Base-by-base conservation (phyloP, 2,888 invertebrate genomes). In the Dicycla oo region DNA sequence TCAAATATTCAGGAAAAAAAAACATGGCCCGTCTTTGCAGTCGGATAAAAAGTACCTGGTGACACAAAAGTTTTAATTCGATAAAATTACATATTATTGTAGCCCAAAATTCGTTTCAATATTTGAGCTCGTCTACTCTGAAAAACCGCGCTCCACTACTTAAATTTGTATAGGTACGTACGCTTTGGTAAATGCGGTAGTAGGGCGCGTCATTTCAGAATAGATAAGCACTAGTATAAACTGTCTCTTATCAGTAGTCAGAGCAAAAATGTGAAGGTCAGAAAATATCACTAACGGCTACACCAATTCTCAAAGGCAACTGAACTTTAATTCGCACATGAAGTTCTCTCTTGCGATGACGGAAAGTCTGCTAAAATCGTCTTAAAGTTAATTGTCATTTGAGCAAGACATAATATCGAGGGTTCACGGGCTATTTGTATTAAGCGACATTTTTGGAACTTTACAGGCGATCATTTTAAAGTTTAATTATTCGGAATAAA, bases 1-100 rank as follows among this genome's bases (percentile, higher is more conserved):
- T 20, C 20, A 23, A 15, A 53, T 15, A 53, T 18, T 8, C 8
- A 8, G 15, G 26, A 3, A 53, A 26, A 51, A 34, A 38, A 26
- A 26, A 47, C 26, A 20, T 26, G 4, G 26, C 45, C 45, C 26
- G 26, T 45, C 8, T 61, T 8, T 6, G 30, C n/a, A 15, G 15
- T 6, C 6, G n/a, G 30, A 15, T 15, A 53, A 62, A 61, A 26
- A 49, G 8, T 30, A 51, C 53, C 10, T 0, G n/a, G 4, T n/a
- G 34, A 53, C 15, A 45, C 3, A 40, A 38, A 62, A 62, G 73
- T 62, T 80, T 30, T 4, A 45, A 56, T 73, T 78, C 49, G 43
- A 45, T 47, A 34, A 40, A 53, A 30, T n/a, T n/a, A n/a, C n/a
- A 15, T 23, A 54, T n/a, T 10, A 13, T 47, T 45, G 34, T 43